A percentile compares a stretch with the other conserved stretches of the same genome.
These are phyloP conservation scores for Lampropteryx suffumata DNA, from an alignment of 2,888 invertebrate species.

Conservation along the genomic window DNA sequence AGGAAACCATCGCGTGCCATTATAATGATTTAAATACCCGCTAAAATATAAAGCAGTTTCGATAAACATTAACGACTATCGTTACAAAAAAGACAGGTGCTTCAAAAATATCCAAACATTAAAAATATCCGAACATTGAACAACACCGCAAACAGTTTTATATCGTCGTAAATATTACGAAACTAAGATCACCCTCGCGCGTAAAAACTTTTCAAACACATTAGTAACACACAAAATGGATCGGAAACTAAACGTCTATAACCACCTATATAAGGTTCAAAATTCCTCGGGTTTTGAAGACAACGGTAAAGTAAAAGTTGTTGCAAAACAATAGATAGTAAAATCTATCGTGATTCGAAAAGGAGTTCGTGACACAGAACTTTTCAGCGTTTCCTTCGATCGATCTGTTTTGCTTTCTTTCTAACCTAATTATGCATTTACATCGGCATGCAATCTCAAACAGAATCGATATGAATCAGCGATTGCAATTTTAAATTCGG, in stretches of 20 bases:
- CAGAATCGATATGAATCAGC: slow-evolving; percentile 15
- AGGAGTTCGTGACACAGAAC: slow-evolving; percentile 59
- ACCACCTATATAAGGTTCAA: slow-evolving; percentile 37
- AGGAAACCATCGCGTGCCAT: slow-evolving; percentile 33
- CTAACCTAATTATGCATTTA: slow-evolving; percentile 70
- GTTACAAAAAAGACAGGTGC: slow-evolving; percentile 67
- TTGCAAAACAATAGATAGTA: slow-evolving; percentile 55
- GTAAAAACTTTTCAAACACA: slow-evolving; percentile 32
- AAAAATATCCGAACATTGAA: slow-evolving; percentile 54
- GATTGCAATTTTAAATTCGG: slow-evolving; percentile 5
- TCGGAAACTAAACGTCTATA: slow-evolving; percentile 30
- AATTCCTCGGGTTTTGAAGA: slow-evolving; percentile 28
- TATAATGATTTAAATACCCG: slow-evolving; percentile 43
- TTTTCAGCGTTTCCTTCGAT: slow-evolving; percentile 33
- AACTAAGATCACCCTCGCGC: slow-evolving; percentile 49
- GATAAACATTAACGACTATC: slow-evolving; percentile 54
- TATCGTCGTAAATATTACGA: slow-evolving; percentile 72
- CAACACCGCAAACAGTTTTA: slow-evolving; percentile 79
- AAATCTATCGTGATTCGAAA: slow-evolving; percentile 74
- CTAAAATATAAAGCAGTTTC: slow-evolving; percentile 40
- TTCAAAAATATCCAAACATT: slow-evolving; percentile 56
- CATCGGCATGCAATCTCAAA: slow-evolving; percentile 33
- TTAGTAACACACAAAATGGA: slow-evolving; percentile 15
- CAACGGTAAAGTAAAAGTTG: slow-evolving; percentile 41
- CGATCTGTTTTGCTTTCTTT: slow-evolving; percentile 43